A percentile compares a stretch with the other conserved stretches of the same genome.
These are phyloP conservation scores for Zaprionus africanus DNA, from an alignment of 1,140 invertebrate species.

Conservation along the genomic window DNA sequence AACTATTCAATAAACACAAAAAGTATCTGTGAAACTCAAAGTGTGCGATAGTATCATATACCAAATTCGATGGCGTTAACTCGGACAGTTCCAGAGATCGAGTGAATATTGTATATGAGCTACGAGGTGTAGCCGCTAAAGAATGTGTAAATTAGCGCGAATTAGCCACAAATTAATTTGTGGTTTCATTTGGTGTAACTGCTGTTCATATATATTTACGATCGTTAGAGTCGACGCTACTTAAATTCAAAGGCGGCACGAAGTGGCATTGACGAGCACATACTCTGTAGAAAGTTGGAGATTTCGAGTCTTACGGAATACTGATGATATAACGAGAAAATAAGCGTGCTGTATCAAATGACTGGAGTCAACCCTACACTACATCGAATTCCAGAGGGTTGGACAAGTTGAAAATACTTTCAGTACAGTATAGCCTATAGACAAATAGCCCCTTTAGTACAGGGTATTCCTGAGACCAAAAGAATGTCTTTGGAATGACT, in stretches of 20 bases:
- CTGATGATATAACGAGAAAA: too few relatives aligned
- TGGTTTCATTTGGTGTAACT: neutral
- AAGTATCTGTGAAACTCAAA: neutral
- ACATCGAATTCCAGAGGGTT: neutral
- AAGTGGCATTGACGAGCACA: neutral
- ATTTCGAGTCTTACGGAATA: neutral
- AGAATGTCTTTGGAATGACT: conserved; percentile 8
- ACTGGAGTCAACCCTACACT: neutral
- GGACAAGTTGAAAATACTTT: too few relatives aligned
- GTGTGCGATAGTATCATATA: neutral
- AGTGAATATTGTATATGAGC: conserved; percentile 2
- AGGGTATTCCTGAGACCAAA: neutral
- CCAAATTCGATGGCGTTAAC: neutral
- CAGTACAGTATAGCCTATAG: neutral
- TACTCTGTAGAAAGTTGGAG: neutral
- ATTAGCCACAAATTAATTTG: conserved; percentile 1
- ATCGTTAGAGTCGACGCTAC: neutral
- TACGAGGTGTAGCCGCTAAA: neutral
- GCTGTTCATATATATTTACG: neutral
- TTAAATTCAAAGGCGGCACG: neutral
- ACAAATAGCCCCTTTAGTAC: neutral
- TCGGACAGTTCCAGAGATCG: neutral
- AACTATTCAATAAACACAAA: conserved; percentile 2
- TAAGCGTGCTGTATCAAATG: too few relatives aligned
- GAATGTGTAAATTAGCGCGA: neutral